Percentiles rank a stretch among this genome's conserved stretches.
Conservation (phyloP, 2,888 invertebrate species). For the Flexamia atlantica region DNA sequence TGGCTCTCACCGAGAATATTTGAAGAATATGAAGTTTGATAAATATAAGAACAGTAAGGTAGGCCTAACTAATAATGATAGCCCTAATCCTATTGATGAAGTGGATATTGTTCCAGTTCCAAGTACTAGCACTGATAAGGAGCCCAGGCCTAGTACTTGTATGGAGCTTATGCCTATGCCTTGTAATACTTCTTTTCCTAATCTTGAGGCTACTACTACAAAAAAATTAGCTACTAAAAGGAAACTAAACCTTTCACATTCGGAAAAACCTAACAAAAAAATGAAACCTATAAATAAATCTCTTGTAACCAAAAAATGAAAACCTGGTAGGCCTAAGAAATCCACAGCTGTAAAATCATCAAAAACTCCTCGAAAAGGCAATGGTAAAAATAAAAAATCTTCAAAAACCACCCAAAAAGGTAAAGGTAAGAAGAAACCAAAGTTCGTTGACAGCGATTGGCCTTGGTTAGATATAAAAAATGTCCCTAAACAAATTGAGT, state of each 20-base stretch:
- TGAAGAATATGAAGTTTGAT: not conserved
- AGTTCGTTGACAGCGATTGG: slow-evolving; percentile 45
- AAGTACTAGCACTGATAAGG: too few relatives aligned
- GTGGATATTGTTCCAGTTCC: not conserved
- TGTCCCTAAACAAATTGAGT: slow-evolving; percentile 32
- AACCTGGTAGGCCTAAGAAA: slow-evolving; percentile 25
- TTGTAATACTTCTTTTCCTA: slow-evolving; percentile 3
- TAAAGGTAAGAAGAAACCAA: slow-evolving; percentile 4
- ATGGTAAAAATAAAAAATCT: slow-evolving; percentile 5
- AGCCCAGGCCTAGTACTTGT: not conserved
- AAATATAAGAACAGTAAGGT: too few relatives aligned
- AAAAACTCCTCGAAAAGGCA: slow-evolving; percentile 4
- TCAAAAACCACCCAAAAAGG: not conserved
- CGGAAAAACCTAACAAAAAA: not conserved
- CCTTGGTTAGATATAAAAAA: slow-evolving; percentile 45
- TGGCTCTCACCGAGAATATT: not conserved
- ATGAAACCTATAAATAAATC: not conserved
- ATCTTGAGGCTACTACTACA: not conserved
- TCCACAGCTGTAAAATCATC: not conserved
- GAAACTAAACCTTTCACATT: too few relatives aligned
- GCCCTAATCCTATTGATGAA: slow-evolving; percentile 6
- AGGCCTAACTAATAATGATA: not conserved
- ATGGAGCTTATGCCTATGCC: slow-evolving; percentile 14
- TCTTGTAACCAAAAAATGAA: slow-evolving; percentile 2
- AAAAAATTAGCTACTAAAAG: not conserved